phyloP scores from a whole-genome alignment of 2,797 vertebrate species.

The Enteromius radiatus region DNA sequence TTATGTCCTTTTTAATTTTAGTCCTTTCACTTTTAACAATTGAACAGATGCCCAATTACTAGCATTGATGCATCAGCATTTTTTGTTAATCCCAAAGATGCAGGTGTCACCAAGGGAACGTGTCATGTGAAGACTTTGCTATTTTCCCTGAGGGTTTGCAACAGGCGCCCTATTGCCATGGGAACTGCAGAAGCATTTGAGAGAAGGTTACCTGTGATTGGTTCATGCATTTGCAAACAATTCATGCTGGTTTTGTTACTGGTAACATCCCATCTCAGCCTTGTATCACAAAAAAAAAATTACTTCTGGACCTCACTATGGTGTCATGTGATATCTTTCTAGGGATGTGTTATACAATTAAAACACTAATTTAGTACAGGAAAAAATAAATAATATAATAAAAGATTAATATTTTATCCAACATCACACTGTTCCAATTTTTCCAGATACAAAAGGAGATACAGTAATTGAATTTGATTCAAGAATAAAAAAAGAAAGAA shows the following conservation, averaged over 20 bases:
- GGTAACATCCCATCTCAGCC: neutral
- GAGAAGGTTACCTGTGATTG: conserved; percentile 40
- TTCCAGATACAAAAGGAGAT: neutral
- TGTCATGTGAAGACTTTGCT: conserved; percentile 6
- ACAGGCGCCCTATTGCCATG: conserved; percentile 44
- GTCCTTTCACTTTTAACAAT: neutral
- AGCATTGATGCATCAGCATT: neutral
- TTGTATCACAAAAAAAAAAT: neutral
- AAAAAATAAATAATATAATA: neutral
- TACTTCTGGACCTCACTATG: neutral
- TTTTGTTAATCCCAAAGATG: conserved; percentile 18
- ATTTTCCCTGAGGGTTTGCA: conserved; percentile 27
- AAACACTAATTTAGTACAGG: neutral
- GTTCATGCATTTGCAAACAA: conserved; percentile 12
- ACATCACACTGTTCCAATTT: neutral
- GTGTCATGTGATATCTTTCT: neutral
- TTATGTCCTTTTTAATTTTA: neutral
- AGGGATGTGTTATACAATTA: neutral
- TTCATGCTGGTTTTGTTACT: neutral
- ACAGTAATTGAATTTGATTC: neutral
- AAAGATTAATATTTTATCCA: neutral
- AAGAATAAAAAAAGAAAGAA: no score
- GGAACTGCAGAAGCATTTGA: conserved; percentile 42
- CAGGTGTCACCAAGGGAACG: conserved; percentile 40
- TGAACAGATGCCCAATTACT: conserved; percentile 6